Evolutionary conservation across 2,113 vertebrate genomes (phyloP), one percentile per base, ranked within the genome.

Genomic region (Amblyornis subalaris): DNA sequence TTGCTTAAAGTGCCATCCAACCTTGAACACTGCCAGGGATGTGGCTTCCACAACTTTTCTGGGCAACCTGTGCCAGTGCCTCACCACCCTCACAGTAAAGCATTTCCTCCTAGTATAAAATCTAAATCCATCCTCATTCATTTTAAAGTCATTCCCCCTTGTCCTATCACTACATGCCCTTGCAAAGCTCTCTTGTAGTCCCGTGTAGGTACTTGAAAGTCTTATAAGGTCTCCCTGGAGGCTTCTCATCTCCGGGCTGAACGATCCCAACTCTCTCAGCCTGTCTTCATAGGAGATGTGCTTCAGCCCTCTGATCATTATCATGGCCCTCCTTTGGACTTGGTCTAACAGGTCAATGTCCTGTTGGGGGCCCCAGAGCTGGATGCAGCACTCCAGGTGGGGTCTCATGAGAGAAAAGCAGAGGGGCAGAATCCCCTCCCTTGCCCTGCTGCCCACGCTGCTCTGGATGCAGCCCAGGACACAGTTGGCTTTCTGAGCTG

Each of bases 301-400:
- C 40, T 58, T 44, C 51, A 57, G 29, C 3, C 14, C 17, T n/a
- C 23, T 53, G 45, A 25, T 53, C n/a, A 22, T 29, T 18, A 14
- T n/a, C 40, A 38, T 14, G n/a, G 29, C 10, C n/a, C 28, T 64
- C n/a, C 61, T 81, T 45, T 45, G 38, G 69, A 20, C 53, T 51
- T 1, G 0, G n/a, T 60, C 53, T 21, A 9, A 60, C 12, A 60
- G 23, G 10, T 66, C 45, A 38, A n/a, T 0, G 0, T 45, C 28
- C 29, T 47, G 42, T 42, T 60, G 38, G 44, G 9, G 28, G 20
- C 11, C 29, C 24, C 53, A 53, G 53, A 38, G 20, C 28, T 40
- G 69, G 38, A 10, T 8, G 13, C 45, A 45, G 57, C 4, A 7
- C 16, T 66, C 7, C 69, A 45, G 69, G 13, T 38, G n/a, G 12